phyloP scores from a whole-genome alignment of 2,888 invertebrate species.

The Cosmia pyralina region DNA sequence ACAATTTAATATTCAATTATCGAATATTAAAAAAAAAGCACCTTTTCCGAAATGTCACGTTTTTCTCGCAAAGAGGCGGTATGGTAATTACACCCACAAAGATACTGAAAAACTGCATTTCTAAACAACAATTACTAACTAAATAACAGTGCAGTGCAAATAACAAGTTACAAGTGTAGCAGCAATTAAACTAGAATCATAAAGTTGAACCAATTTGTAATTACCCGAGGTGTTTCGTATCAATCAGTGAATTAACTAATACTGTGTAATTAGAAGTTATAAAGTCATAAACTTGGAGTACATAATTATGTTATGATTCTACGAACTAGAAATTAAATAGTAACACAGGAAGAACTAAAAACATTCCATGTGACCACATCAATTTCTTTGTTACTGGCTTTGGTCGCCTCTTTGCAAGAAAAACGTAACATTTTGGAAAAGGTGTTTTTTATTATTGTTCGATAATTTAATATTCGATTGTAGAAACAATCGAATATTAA shows the following conservation, averaged over 20 bases:
- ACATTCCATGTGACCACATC: neutral
- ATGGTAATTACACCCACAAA: no score
- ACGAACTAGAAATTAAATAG: conserved; percentile 16
- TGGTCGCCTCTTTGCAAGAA: no score
- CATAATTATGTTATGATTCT: conserved; percentile 16
- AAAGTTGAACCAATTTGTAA: conserved; percentile 41
- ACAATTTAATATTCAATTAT: no score
- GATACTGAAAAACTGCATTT: no score
- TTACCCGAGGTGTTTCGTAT: conserved; percentile 49
- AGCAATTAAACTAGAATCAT: conserved; percentile 42
- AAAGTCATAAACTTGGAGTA: conserved; percentile 35
- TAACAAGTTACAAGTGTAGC: conserved; percentile 17
- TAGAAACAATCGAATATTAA: no score
- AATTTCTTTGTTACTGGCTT: neutral
- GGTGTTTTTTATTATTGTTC: no score
- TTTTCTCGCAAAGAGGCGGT: no score
- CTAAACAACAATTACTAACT: neutral
- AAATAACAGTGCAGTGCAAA: conserved; percentile 29
- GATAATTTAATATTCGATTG: no score
- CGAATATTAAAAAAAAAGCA: no score
- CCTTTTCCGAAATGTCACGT: no score
- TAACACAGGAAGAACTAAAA: neutral
- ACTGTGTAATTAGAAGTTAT: conserved; percentile 47
- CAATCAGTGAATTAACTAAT: conserved; percentile 39
- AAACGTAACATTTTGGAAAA: no score